These are phyloP conservation scores for Sebastolobus alascanus DNA, from an alignment of 2,797 vertebrate genomes.

Conservation along the genomic window DNA sequence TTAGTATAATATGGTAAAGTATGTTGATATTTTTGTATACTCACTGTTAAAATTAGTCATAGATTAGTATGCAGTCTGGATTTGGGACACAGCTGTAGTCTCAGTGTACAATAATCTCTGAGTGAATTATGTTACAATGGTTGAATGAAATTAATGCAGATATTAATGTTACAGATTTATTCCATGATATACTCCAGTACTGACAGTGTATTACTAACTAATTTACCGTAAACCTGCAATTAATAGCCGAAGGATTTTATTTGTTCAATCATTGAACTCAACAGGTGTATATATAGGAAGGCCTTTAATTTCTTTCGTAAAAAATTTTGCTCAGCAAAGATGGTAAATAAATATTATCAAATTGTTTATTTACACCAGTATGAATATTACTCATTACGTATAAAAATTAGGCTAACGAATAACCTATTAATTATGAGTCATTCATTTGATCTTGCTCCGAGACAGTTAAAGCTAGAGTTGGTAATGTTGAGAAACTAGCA, in stretches of 20 bases:
- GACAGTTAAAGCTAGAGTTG: too few relatives aligned
- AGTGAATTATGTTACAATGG: neutral
- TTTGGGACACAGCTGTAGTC: neutral
- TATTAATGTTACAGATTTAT: neutral
- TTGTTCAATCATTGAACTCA: neutral
- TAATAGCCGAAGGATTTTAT: neutral
- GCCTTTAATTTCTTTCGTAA: too few relatives aligned
- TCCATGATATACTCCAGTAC: neutral
- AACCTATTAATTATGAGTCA: too few relatives aligned
- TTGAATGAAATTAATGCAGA: neutral
- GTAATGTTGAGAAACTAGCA: too few relatives aligned
- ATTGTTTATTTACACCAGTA: too few relatives aligned
- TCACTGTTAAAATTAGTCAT: neutral
- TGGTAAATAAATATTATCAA: too few relatives aligned
- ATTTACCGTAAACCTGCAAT: neutral
- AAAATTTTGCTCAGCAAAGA: too few relatives aligned
- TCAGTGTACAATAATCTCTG: neutral
- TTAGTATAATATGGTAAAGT: neutral
- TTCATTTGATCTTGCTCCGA: too few relatives aligned
- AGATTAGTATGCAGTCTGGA: neutral
- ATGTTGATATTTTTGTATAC: neutral
- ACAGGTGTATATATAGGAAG: neutral
- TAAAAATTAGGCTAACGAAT: too few relatives aligned
- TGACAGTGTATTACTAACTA: neutral
- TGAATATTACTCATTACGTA: too few relatives aligned